These are phyloP conservation scores for Momotus momota DNA, from an alignment of 2,797 vertebrate species.

Conservation along the genomic window DNA sequence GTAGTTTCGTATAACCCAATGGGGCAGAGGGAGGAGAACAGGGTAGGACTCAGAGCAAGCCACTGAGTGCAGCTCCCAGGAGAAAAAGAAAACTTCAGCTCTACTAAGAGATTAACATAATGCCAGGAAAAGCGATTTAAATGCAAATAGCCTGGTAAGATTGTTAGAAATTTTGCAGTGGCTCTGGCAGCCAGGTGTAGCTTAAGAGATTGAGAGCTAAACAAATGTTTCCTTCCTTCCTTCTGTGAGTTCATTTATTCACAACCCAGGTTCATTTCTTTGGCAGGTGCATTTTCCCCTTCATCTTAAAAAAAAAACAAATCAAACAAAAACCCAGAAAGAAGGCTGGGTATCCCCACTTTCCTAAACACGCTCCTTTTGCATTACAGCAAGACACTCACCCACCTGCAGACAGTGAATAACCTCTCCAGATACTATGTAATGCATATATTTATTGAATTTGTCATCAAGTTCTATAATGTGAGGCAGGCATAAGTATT, in stretches of 20 bases:
- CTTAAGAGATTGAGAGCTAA: slow-evolving; percentile 59
- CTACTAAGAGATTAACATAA: slow-evolving; percentile 73
- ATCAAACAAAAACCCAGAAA: not conserved
- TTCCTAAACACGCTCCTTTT: not conserved
- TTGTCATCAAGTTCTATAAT: not conserved
- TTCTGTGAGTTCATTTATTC: slow-evolving; percentile 26
- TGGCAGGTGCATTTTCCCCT: slow-evolving; percentile 38
- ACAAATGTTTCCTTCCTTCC: slow-evolving; percentile 63
- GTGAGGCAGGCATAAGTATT: not conserved
- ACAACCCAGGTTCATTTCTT: slow-evolving; percentile 13
- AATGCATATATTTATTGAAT: not conserved
- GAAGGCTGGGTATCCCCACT: not conserved
- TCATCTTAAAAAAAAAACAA: not conserved
- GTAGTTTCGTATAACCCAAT: not conserved
- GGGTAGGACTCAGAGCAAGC: not conserved
- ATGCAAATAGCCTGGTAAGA: slow-evolving; percentile 75
- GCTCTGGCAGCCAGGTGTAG: slow-evolving; percentile 62
- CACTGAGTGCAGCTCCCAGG: not conserved
- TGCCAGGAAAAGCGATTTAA: slow-evolving; percentile 79
- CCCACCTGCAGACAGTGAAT: not conserved
- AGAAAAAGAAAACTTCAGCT: slow-evolving; percentile 65
- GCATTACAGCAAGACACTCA: not conserved
- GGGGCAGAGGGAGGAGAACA: not conserved
- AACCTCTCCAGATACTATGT: not conserved
- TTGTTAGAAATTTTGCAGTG: slow-evolving; percentile 57